These are phyloP conservation scores for Zaprionus lachaisei DNA, from an alignment of 1,140 invertebrate species.

Conservation along the genomic window DNA sequence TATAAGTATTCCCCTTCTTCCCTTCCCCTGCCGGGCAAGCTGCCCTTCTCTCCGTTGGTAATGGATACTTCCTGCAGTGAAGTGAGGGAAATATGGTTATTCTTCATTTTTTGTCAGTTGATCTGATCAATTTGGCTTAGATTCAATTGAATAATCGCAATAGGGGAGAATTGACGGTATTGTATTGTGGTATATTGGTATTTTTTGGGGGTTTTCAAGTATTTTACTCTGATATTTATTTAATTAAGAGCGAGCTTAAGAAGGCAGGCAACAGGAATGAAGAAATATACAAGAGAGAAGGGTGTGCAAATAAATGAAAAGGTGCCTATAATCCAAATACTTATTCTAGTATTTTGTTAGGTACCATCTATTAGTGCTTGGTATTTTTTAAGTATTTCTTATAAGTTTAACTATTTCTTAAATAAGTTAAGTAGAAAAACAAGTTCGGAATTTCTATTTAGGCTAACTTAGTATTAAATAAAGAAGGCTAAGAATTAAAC, in stretches of 20 bases:
- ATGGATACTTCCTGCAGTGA: constrained; percentile 29
- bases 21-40: background rate
- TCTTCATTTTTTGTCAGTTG: constrained; percentile 14
- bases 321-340: too few species aligned
- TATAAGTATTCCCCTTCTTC: constrained; percentile 13
- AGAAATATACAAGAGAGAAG: too few species aligned
- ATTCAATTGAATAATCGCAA: background rate
- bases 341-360: too few species aligned
- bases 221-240: background rate
- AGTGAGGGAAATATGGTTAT: constrained; percentile 2
- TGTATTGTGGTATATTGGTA: background rate
- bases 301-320: too few species aligned
- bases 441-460: too few species aligned
- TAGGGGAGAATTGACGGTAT: background rate
- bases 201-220: background rate
- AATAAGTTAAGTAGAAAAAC: too few species aligned
- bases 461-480: too few species aligned
- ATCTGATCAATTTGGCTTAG: constrained; percentile 21
- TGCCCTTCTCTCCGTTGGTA: background rate
- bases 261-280: too few species aligned
- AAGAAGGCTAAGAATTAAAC: too few species aligned
- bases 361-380: too few species aligned
- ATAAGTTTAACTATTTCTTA: too few species aligned
- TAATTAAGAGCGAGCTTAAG: too few species aligned
- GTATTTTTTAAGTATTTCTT: background rate